phyloP scores from a whole-genome alignment of 2,797 vertebrate species.

The Hipposideros larvatus region DNA sequence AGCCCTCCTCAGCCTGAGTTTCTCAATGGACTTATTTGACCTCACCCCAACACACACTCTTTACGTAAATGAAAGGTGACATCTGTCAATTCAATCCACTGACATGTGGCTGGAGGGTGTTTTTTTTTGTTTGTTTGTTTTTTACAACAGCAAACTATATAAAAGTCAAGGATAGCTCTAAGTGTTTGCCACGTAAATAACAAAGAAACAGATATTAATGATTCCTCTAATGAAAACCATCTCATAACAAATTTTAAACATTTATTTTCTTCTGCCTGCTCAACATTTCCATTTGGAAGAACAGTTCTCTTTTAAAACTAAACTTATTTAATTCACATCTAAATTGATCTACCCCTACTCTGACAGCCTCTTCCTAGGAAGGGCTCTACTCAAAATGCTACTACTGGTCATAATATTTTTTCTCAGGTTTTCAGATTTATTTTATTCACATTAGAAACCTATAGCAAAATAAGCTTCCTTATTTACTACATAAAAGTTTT shows the following conservation, averaged over 20 bases:
- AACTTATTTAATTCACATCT: not conserved
- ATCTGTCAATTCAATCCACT: not conserved
- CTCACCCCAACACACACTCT: not conserved
- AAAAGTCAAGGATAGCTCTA: not conserved
- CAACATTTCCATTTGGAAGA: not conserved
- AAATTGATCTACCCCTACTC: not conserved
- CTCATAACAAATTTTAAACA: not conserved
- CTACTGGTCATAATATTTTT: not conserved
- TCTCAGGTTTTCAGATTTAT: not conserved
- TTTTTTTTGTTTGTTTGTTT: not conserved
- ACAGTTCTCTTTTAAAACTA: not conserved
- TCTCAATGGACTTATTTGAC: not conserved
- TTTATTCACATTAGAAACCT: not conserved
- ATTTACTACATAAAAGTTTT: not conserved
- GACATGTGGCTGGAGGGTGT: not conserved
- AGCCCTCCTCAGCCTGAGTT: not conserved
- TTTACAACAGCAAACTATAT: not conserved
- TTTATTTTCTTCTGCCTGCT: not conserved
- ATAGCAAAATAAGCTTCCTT: not conserved
- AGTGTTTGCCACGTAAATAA: not conserved
- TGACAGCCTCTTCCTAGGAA: accelerated
- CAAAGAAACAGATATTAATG: not conserved
- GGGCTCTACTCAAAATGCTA: not conserved
- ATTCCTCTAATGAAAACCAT: not conserved
- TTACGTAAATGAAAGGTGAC: not conserved